Evolutionary conservation across 1,140 invertebrate species (phyloP), one percentile per base, ranked within the genome.

Genomic region (Samia ricini): DNA sequence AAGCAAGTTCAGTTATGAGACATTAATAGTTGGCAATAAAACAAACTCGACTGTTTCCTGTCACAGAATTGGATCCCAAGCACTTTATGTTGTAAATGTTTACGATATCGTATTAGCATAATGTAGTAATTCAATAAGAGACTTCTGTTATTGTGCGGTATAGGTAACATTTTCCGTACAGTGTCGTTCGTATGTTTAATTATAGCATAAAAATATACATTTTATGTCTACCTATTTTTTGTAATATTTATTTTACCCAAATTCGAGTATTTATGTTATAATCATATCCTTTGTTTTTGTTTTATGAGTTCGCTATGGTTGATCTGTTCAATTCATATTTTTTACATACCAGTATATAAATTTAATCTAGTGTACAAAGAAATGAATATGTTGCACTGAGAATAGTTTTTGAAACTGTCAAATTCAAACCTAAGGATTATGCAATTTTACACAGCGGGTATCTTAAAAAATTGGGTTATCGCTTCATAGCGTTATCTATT

Each of bases 21-120:
- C 74, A 77, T 82, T 85, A 85, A 87, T 83, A 74, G 75, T 69
- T 50, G 50, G 69, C 64, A 76, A 83, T 81, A 81, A 85, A 86
- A 81, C 72, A 81, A 81, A 84, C 66, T 66, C 59, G 74, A 71
- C 73, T 71, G 72, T 82, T 86, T 83, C 76, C 77, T 75, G 79
- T 69, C 79, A 77, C 74, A 65, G 78, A 80, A 81, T 77, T 65
- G 61, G 72, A 76, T 67, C 65, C 71, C 51, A 65, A 66, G 50
- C 55, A 63, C 64, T 70, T 70, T 60, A 68, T 19, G 60, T 65
- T 49, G 12, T 57, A 68, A 55, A 61, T 66, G 70, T 76, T 74
- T 74, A 80, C 68, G 70, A 69, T 66, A 63, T 57, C 61, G 59
- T 42, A 68, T 66, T 67, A 69, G 58, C 63, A 66, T 63, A 70